Base-by-base conservation (phyloP, 2,797 vertebrate genomes). In the Crocidura indochinensis region DNA sequence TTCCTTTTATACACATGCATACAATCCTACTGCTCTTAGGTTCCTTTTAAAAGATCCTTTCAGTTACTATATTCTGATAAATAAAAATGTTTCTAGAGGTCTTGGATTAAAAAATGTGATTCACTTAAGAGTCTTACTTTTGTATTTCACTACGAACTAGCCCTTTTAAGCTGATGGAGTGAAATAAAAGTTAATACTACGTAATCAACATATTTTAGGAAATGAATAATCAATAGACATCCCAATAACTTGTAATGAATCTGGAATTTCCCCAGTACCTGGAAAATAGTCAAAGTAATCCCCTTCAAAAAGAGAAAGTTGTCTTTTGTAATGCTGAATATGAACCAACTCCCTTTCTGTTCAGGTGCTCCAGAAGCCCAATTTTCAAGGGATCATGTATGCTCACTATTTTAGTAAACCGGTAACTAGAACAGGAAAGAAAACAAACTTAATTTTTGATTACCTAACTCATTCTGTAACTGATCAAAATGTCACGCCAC, bases 401-500 rank as follows among this genome's bases (percentile, higher is more conserved):
- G 95, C 96, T 96, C 95, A 97, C 95, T 96, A 97, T 75, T 95
- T 97, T 96, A 96, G 95, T 96, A 96, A 96, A 96, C 95, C 95
- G 96, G 96, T 96, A 97, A 97, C 95, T 95, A 96, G 95, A 96
- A 97, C 29, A 97, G 96, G 96, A 96, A 95, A 96, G 96, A 97
- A 96, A 96, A 96, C 95, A 97, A 94, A 95, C 96, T 96, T 96
- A 95, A 96, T 90, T 96, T 96, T 96, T 96, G 95, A 95, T 96
- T 93, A 92, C 94, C 95, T 96, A 95, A 95, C 91, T 97, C 92
- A 97, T 94, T 94, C 77, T 71, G 84, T 87, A 95, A 82, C 89
- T 95, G 85, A 94, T 79, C 46, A 95, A 94, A 96, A 92, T 84
- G 91, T 85, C 96, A 93, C 12, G 79, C 46, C 74, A 92, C 90